Percentiles rank a stretch among this genome's conserved stretches.
These are phyloP conservation scores for Clostera curtula DNA, from an alignment of 2,888 invertebrate species.

Conservation along the genomic window DNA sequence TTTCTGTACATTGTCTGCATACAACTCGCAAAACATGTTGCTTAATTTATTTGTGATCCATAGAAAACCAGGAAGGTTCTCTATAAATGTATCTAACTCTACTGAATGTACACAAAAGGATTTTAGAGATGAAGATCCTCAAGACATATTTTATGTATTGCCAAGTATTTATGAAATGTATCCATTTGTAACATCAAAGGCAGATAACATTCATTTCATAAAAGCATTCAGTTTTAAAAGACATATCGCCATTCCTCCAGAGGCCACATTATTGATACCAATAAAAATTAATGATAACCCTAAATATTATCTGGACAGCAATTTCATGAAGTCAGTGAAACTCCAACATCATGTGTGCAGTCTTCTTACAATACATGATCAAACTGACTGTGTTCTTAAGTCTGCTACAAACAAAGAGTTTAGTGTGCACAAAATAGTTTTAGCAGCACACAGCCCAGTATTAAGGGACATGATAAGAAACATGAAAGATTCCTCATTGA, in stretches of 20 bases:
- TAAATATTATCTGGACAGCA: slow-evolving; percentile 29
- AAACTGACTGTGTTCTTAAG: slow-evolving; percentile 41
- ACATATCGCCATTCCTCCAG: slow-evolving; percentile 20
- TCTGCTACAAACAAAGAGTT: slow-evolving; percentile 37
- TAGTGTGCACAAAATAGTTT: slow-evolving; percentile 43
- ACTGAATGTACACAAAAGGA: slow-evolving; percentile 18
- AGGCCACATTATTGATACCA: slow-evolving; percentile 38
- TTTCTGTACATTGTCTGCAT: slow-evolving; percentile 37
- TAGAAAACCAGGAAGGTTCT: slow-evolving; percentile 34
- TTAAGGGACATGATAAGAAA: slow-evolving; percentile 37
- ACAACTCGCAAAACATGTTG: slow-evolving; percentile 37
- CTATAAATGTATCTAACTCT: slow-evolving; percentile 36
- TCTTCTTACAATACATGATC: slow-evolving; percentile 31
- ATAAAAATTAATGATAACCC: slow-evolving; percentile 33
- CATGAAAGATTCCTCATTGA: slow-evolving; percentile 19
- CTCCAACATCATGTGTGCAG: slow-evolving; percentile 36
- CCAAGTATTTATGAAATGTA: slow-evolving; percentile 25
- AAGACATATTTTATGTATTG: slow-evolving; percentile 16
- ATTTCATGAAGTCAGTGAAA: slow-evolving; percentile 40
- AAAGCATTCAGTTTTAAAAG: slow-evolving; percentile 41
- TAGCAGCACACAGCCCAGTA: slow-evolving; percentile 47
- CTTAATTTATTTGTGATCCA: slow-evolving; percentile 52
- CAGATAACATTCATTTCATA: slow-evolving; percentile 38
- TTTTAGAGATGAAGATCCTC: slow-evolving; percentile 11
- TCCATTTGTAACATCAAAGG: slow-evolving; percentile 30